Conservation (phyloP, 2,888 invertebrate genomes). For the Lamellibrachia satsuma region DNA sequence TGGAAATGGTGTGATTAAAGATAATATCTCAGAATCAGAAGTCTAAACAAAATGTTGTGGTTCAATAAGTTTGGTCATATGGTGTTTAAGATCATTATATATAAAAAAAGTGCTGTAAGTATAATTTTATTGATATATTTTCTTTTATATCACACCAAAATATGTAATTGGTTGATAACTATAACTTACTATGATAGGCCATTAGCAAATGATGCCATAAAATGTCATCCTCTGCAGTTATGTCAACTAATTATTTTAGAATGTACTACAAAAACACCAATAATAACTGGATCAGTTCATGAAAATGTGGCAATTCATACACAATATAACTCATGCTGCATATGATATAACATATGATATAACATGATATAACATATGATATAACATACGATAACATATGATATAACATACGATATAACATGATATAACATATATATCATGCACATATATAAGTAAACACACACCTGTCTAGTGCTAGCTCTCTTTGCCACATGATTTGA, state of each 20-base stretch:
- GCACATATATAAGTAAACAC: background rate
- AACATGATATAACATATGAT: too few species aligned
- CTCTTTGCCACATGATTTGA: slow-evolving; percentile 50
- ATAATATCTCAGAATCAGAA: too few species aligned
- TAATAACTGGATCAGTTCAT: too few species aligned
- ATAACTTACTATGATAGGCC: background rate
- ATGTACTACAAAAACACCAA: too few species aligned
- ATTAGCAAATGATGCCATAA: background rate
- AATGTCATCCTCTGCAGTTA: background rate
- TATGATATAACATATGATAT: too few species aligned
- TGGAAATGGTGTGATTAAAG: too few species aligned
- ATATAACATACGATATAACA: too few species aligned
- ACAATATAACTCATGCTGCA: too few species aligned
- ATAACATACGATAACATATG: too few species aligned
- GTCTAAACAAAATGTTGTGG: too few species aligned
- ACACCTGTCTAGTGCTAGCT: slow-evolving; percentile 49
- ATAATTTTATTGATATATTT: background rate
- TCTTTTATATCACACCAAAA: background rate
- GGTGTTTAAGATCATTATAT: background rate
- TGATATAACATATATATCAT: too few species aligned
- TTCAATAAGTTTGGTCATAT: background rate
- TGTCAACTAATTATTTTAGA: background rate
- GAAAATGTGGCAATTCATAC: too few species aligned
- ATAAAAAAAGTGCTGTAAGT: background rate
- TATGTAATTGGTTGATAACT: background rate